Percentiles rank a stretch among this genome's conserved stretches.
These are phyloP conservation scores for Eulemur rufifrons DNA, from an alignment of 2,113 vertebrate species.

Conservation along the genomic window DNA sequence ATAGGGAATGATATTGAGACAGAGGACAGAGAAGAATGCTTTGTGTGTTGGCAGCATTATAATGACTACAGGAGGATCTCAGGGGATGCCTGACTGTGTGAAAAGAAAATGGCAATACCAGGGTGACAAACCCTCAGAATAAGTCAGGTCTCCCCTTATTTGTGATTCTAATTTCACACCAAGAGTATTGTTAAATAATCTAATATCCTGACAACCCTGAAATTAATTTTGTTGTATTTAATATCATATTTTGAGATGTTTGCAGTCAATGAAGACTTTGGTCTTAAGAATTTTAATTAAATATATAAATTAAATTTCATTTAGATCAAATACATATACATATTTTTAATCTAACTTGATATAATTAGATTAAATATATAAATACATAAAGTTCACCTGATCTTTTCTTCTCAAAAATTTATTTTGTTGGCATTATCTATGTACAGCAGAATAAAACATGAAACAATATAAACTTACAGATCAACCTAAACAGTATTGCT, in stretches of 20 bases:
- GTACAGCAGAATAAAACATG: not conserved
- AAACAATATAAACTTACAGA: not conserved
- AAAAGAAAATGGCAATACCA: not conserved
- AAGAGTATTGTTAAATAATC: not conserved
- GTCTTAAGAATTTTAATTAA: not conserved
- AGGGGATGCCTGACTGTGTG: not conserved
- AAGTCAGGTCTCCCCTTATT: rapidly evolving
- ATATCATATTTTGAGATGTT: not conserved
- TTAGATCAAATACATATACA: too few species aligned
- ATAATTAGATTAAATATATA: not conserved
- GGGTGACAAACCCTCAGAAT: not conserved
- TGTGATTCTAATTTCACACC: not conserved
- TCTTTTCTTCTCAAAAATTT: not conserved
- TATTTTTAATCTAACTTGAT: not conserved
- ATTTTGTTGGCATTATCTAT: not conserved
- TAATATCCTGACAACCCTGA: not conserved
- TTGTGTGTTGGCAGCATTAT: not conserved
- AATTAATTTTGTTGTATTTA: not conserved
- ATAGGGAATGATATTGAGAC: not conserved
- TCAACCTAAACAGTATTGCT: not conserved
- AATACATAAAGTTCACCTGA: not conserved
- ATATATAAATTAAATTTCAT: not conserved
- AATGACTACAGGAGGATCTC: not conserved
- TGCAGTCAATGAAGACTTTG: not conserved
- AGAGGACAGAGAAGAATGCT: not conserved